Evolutionary conservation across 2,113 vertebrate genomes (phyloP), one percentile per base, ranked within the genome.

Genomic region (Sceloporus undulatus): DNA sequence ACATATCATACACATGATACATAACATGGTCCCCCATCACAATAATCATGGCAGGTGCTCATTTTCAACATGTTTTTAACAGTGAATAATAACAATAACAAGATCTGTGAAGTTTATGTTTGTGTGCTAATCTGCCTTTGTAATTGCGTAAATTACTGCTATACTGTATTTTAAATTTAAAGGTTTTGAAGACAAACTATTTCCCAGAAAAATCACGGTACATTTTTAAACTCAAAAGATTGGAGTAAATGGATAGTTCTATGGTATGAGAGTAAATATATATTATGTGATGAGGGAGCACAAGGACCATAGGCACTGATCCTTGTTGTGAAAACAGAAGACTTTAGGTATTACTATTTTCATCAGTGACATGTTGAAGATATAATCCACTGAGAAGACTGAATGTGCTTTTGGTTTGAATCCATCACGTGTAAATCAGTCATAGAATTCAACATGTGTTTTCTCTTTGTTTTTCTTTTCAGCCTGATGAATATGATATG

Each of bases 401-500:
- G 0, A 40, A 1, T 9, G 2, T 13, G 6, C 21, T 76, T 70
- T 65, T 13, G 18, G 29, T 9, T 2, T 42, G 34, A 76, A 42
- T 85, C 25, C 5, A 40, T 16, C 3, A 59, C 52, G 25, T 84
- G 19, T 21, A 23, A 23, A 80, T 73, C 70, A 13, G 9, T 81
- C 52, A 16, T 27, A 73, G 29, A 88, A 59, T n/a, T 87, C 82
- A 92, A 86, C 86, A 90, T 85, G 54, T 85, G 82, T 84, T 73
- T 85, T 71, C 86, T 86, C 62, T 92, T 81, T 91, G 91, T 71
- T 71, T 71, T 62, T 74, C 78, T 83, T 79, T 90, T 54, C 87
- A 99, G 99, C 95, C 97, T 66, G 98, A 99, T 5, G 96, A 98
- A 2, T 99, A 99, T 7, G 99, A 99, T 93, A 92, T 98, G 95